Evolutionary conservation across 1,140 invertebrate genomes (phyloP), one percentile per base, ranked within the genome.

Genomic region (Achatina immaculata): DNA sequence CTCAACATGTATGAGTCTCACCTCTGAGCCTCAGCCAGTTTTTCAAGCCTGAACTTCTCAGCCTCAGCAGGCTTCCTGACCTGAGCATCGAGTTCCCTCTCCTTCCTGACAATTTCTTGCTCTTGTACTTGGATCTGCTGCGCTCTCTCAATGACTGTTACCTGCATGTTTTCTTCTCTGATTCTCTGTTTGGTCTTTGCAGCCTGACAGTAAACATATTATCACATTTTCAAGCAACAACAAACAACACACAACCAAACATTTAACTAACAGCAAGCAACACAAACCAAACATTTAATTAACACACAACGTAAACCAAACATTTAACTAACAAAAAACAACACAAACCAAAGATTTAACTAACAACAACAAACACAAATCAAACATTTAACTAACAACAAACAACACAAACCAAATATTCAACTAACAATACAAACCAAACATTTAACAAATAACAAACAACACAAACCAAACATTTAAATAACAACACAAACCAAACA

Each of bases 141-240:
- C 16, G 95, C 94, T 68, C 97, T 93, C 92, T 99, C 97, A 36
- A 98, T 95, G 0, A 99, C 97, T 84, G 95, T 95, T 43, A 98
- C 96, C 91, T 98, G 96, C 97, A 98, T 98, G 89, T 98, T 95
- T 90, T 99, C 97, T 87, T 99, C 97, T 92, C 97, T 97, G 85
- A 99, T 98, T 81, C 95, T 93, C 90, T 98, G 97, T 85, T 97
- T 97, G 0, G 97, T 98, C 91, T 98, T 98, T 0, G 97, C 97
- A 38, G 96, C 96, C 94, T 98, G 95, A 43, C 9, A 73, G n/a
- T n/a, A n/a, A n/a, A n/a, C n/a, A n/a, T n/a, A n/a, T n/a, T n/a
- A n/a, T n/a, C n/a, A n/a, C 72, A 74, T 4, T 16, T n/a, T 19
- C 40, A 36, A 36, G 42, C 31, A 21, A 21, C 24, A 36, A 73